Evolutionary conservation across 92 coral and sea anemone species (phyloP), one percentile per base, ranked within the genome.

Genomic region (Actinernus sp.): DNA sequence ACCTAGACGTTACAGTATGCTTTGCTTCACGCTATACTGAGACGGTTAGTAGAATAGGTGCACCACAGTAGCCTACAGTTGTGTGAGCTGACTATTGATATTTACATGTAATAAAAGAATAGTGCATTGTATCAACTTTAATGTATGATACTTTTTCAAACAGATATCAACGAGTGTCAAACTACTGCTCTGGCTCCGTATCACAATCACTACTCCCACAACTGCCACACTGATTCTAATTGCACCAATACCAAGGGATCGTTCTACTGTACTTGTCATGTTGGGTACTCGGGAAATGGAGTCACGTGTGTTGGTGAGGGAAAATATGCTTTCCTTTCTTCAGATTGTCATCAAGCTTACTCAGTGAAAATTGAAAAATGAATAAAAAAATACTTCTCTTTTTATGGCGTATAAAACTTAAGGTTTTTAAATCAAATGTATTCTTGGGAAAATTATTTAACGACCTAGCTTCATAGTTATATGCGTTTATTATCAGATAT

Each of bases 171-270:
- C 31, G 96, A 89, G 45, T 89, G 96, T 23, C 8, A 48, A 1
- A 10, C 18, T 16, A 16, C 32, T 1, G 44, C 56, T 26, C 49
- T 71, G 18, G 67, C 66, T 28, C 14, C 34, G 0, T 21, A 50
- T 29, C 79, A 72, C 47, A 10, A 4, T 2, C 34, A 73, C 52
- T 54, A 80, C 52, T 40, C 68, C 0, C 83, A 89, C 61, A 79
- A 89, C 64, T 89, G 96, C 16, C 88, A 84, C 50, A 38, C 23
- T 16, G 85, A 79, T 22, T 84, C 92, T 47, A 89, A 74, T 68
- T 90, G 97, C 22, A 80, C 80, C 39, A 81, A 90, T 80, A 90
- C 89, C 61, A 71, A 80, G 38, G 97, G 97, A 27, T 86, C 92
- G 19, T 90, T 81, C 81, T 70, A 76, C 67, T 90, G 97, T 55